phyloP scores from a whole-genome alignment of 2,888 invertebrate genomes.

The Labia minor region DNA sequence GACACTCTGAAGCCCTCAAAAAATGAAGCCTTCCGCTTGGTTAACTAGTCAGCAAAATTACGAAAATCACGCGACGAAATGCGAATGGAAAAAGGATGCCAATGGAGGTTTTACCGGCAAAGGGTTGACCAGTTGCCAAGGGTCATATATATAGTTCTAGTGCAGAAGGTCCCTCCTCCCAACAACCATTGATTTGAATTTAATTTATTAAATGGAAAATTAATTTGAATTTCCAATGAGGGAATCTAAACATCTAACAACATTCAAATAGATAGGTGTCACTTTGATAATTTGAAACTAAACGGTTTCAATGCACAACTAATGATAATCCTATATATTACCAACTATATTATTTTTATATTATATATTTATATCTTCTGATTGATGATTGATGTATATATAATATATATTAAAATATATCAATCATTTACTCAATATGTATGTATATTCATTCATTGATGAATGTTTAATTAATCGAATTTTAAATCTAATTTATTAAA shows the following conservation, averaged over 20 bases:
- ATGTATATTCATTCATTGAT: too few relatives aligned
- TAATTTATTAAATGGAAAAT: not conserved
- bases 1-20: not conserved
- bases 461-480: too few relatives aligned
- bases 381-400: too few relatives aligned
- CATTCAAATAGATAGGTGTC: too few relatives aligned
- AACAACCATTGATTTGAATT: not conserved
- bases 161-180: not conserved
- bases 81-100: not conserved
- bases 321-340: too few relatives aligned
- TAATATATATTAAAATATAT: too few relatives aligned
- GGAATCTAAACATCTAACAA: not conserved
- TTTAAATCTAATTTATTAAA: too few relatives aligned
- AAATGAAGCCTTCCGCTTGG: not conserved
- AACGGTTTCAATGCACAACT: too few relatives aligned
- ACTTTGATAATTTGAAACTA: too few relatives aligned
- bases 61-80: slow-evolving; percentile 13
- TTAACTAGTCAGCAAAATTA: not conserved
- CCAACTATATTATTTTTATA: too few relatives aligned
- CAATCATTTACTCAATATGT: too few relatives aligned
- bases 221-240: not conserved
- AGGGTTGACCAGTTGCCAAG: not conserved
- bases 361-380: too few relatives aligned
- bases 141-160: not conserved
- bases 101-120: not conserved